Evolutionary conservation across 2,113 vertebrate species (phyloP).

Genomic region (Balaeniceps rex): DNA sequence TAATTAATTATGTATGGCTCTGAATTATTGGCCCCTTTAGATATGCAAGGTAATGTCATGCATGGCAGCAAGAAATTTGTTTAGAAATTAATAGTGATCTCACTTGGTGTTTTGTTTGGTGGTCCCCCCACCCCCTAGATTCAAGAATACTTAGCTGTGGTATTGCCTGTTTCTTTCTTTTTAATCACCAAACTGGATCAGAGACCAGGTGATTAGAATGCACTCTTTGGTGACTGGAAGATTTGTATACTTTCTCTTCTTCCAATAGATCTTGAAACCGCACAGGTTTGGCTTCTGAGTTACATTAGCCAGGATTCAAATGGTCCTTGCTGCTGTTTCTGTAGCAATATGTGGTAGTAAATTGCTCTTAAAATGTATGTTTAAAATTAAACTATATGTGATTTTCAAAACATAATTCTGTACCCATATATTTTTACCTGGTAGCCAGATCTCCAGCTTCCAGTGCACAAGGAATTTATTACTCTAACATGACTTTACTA

Average conservation of each 20-base stretch:
- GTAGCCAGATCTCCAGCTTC: background rate
- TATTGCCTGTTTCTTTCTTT: background rate
- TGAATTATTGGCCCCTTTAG: background rate
- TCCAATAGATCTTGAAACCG: background rate
- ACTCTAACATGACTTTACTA: background rate
- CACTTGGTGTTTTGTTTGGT: background rate
- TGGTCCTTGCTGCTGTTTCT: background rate
- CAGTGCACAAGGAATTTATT: background rate
- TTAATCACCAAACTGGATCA: background rate
- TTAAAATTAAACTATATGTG: background rate
- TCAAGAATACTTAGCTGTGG: background rate
- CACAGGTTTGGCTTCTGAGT: background rate
- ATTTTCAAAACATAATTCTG: background rate
- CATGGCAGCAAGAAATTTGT: background rate
- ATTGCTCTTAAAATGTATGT: background rate
- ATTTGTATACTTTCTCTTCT: background rate
- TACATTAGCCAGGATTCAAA: background rate
- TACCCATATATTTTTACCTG: background rate
- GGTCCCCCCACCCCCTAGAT: too few species aligned
- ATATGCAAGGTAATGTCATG: background rate
- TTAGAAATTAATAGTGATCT: background rate
- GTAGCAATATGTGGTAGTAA: background rate
- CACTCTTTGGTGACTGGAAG: background rate
- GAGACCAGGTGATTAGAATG: background rate
- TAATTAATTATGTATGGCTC: background rate